A percentile compares a stretch with the other conserved stretches of the same genome.
Conservation (phyloP, 2,113 vertebrate genomes). For the Bos indicus region DNA sequence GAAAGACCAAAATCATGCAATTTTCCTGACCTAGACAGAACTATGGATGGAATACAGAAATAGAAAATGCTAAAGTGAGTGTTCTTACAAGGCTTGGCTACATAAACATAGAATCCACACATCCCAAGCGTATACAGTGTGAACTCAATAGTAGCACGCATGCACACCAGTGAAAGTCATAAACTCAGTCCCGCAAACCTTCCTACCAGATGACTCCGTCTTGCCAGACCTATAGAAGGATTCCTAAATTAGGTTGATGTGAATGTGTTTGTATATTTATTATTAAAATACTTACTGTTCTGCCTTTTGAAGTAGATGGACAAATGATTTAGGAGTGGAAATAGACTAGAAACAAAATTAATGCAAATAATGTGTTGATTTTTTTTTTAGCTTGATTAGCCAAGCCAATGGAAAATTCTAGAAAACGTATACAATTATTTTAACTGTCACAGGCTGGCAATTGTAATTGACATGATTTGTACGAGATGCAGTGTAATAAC, state of each 20-base stretch:
- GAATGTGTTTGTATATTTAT: slow-evolving; percentile 78
- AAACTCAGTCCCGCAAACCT: slow-evolving; percentile 33
- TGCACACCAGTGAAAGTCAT: slow-evolving; percentile 27
- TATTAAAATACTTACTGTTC: slow-evolving; percentile 84
- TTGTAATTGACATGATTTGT: slow-evolving; percentile 93
- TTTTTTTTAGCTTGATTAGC: slow-evolving; percentile 91
- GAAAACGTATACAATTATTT: slow-evolving; percentile 92
- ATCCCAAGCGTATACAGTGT: background rate
- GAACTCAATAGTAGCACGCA: background rate
- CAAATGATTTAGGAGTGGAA: slow-evolving; percentile 85
- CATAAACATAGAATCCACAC: background rate
- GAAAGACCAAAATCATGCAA: slow-evolving; percentile 28
- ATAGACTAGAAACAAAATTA: slow-evolving; percentile 84
- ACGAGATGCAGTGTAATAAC: slow-evolving; percentile 90
- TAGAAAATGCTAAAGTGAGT: slow-evolving; percentile 30
- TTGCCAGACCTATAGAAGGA: slow-evolving; percentile 51
- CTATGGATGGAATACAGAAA: slow-evolving; percentile 40
- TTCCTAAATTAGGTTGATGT: slow-evolving; percentile 69
- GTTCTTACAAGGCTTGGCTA: background rate
- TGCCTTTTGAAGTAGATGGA: slow-evolving; percentile 81
- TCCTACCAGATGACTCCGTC: slow-evolving; percentile 48
- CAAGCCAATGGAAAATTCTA: slow-evolving; percentile 90
- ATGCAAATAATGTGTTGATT: slow-evolving; percentile 89
- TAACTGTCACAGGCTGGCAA: slow-evolving; percentile 89
- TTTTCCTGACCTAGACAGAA: slow-evolving; percentile 44